phyloP scores from a whole-genome alignment of 2,888 invertebrate species.

The Meteorus colon region DNA sequence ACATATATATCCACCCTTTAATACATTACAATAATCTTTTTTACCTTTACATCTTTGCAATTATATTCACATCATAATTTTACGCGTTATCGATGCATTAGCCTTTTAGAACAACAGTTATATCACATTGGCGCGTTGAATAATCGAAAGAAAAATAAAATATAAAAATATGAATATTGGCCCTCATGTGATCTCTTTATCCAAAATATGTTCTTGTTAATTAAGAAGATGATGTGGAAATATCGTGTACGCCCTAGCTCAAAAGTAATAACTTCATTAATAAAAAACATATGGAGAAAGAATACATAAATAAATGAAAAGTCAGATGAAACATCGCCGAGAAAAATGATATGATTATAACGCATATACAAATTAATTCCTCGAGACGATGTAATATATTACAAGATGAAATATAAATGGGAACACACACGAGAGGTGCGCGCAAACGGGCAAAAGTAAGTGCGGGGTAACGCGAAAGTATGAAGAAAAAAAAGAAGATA shows the following conservation, averaged over 20 bases:
- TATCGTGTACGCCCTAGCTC: no score
- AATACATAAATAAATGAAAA: neutral
- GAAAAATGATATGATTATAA: neutral
- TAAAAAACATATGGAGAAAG: neutral
- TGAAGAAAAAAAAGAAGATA: constrained; percentile 10
- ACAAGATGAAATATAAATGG: constrained; percentile 1
- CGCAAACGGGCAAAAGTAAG: neutral
- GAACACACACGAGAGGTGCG: neutral
- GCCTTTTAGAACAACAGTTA: no score
- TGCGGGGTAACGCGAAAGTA: neutral
- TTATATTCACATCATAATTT: neutral
- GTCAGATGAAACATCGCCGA: neutral
- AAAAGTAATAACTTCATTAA: no score
- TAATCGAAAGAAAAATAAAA: no score
- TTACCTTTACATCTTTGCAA: neutral
- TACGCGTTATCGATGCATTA: neutral
- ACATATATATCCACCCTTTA: neutral
- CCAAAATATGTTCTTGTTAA: no score
- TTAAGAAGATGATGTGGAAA: no score
- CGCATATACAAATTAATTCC: neutral
- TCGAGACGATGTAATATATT: no score
- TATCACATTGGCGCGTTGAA: no score
- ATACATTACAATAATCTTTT: neutral
- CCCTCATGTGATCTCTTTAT: no score
- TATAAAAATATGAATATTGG: no score